Conservation (phyloP, 2,888 invertebrate genomes). For the Parochlus steinenii region DNA sequence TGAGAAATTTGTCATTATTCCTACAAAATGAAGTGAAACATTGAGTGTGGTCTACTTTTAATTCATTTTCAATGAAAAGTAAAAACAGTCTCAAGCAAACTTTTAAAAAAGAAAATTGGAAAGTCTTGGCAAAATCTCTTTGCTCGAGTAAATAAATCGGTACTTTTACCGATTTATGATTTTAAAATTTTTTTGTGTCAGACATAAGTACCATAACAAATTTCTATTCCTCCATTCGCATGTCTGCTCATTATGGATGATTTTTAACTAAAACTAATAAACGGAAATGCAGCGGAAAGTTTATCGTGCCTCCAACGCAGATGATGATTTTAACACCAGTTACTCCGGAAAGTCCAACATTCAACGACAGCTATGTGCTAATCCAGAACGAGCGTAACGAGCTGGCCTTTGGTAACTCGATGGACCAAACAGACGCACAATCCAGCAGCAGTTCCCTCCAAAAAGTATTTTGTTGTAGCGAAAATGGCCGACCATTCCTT, state of each 20-base stretch:
- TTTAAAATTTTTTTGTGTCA: too few species aligned
- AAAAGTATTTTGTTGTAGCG: constrained; percentile 28
- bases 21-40: constrained; percentile 10
- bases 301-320: constrained; percentile 20
- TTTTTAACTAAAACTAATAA: not conserved
- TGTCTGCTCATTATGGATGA: not conserved
- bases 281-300: constrained; percentile 28
- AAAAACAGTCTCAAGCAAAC: constrained; percentile 22
- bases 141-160: constrained; percentile 20
- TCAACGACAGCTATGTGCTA: constrained; percentile 27
- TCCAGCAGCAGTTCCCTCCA: constrained; percentile 21
- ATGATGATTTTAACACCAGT: constrained; percentile 33
- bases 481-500: constrained; percentile 17
- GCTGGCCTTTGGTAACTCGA: too few species aligned
- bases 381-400: constrained; percentile 20
- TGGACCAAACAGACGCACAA: constrained; percentile 28
- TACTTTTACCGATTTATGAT: not conserved
- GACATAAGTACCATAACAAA: too few species aligned
- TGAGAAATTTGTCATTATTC: constrained; percentile 2
- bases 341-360: constrained; percentile 28
- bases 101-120: constrained; percentile 34
- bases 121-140: constrained; percentile 30
- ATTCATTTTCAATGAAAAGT: not conserved
- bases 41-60: not conserved
- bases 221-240: too few species aligned